These are phyloP conservation scores for Pelecanoides urinatrix DNA, from an alignment of 2,113 vertebrate genomes.

Conservation along the genomic window DNA sequence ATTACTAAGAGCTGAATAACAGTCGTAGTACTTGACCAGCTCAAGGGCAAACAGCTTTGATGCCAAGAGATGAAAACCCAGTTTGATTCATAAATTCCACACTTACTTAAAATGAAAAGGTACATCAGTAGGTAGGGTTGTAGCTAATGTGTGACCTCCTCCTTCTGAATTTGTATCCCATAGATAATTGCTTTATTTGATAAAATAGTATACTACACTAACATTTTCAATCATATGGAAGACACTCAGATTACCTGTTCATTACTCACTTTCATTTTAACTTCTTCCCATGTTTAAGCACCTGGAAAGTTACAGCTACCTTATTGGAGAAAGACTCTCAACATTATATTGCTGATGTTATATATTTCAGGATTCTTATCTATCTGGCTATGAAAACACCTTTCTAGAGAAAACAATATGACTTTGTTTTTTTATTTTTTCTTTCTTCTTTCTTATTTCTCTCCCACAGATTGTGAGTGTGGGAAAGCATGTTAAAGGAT, in stretches of 20 bases:
- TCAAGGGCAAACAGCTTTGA: not conserved
- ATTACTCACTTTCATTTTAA: not conserved
- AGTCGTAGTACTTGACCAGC: not conserved
- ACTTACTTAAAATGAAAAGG: not conserved
- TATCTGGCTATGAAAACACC: not conserved
- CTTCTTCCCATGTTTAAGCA: not conserved
- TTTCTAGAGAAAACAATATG: not conserved
- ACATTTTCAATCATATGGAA: not conserved
- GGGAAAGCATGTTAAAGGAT: constrained; percentile 95
- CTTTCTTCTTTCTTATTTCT: constrained; percentile 1
- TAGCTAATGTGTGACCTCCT: not conserved
- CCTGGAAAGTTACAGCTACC: not conserved
- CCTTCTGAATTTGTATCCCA: not conserved
- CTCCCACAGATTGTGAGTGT: constrained; percentile 88
- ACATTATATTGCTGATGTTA: not conserved
- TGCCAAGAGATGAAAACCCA: not conserved
- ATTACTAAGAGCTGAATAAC: not conserved
- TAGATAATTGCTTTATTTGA: not conserved
- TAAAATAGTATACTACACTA: not conserved
- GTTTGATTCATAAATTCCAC: not conserved
- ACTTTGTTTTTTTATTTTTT: not conserved
- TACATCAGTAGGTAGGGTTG: not conserved
- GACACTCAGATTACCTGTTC: not conserved
- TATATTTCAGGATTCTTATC: not conserved
- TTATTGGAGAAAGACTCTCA: not conserved